Conservation (phyloP, 2,888 invertebrate genomes). For the Phrixothrix hirtus region DNA sequence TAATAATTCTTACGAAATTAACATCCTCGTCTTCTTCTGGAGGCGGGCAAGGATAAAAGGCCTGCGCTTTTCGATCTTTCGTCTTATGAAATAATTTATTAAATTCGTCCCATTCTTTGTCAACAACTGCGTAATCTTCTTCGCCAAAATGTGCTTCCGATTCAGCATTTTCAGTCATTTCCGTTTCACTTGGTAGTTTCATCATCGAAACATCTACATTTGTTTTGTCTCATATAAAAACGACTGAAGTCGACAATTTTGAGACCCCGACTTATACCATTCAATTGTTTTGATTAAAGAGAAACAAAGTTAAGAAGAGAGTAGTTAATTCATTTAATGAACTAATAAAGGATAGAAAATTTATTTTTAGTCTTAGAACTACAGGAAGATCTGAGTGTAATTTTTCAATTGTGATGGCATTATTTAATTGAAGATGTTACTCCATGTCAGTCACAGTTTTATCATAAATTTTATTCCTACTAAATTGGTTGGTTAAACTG, state of each 20-base stretch:
- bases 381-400: slow-evolving; percentile 19
- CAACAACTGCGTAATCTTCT: slow-evolving; percentile 59
- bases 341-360: not conserved
- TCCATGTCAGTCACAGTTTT: slow-evolving; percentile 34
- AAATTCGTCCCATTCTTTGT: slow-evolving; percentile 66
- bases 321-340: not conserved
- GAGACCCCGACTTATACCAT: not conserved
- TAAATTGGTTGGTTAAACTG: no score
- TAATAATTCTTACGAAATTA: slow-evolving; percentile 44
- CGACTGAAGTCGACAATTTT: not conserved
- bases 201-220: not conserved
- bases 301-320: not conserved
- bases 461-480: slow-evolving; percentile 26
- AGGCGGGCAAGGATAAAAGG: slow-evolving; percentile 64
- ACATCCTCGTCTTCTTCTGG: slow-evolving; percentile 56
- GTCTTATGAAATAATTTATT: slow-evolving; percentile 59
- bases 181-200: not conserved
- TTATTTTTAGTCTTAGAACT: not conserved
- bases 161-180: slow-evolving; percentile 11
- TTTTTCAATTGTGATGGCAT: slow-evolving; percentile 33
- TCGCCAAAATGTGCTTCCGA: slow-evolving; percentile 50
- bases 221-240: no score
- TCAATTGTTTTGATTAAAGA: not conserved
- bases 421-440: slow-evolving; percentile 31
- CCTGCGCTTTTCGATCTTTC: slow-evolving; percentile 52